These are phyloP conservation scores for Phodopus roborovskii DNA, from an alignment of 2,113 vertebrate genomes.

Conservation along the genomic window DNA sequence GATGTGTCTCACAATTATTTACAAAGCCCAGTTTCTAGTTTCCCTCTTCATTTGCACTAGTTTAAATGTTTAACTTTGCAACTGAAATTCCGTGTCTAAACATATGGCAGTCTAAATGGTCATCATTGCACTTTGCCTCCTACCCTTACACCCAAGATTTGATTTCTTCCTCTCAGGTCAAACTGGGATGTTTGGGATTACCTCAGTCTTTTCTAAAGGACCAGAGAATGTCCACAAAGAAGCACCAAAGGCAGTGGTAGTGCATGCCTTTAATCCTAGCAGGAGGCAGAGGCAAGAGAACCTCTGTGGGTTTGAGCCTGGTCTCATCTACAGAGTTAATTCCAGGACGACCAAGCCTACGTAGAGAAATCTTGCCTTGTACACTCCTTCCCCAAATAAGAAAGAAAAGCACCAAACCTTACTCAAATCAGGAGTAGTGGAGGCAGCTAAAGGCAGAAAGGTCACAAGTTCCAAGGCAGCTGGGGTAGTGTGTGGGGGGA, in stretches of 20 bases:
- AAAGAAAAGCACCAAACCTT: neutral
- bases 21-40: neutral
- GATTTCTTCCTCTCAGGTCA: neutral
- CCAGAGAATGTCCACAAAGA: neutral
- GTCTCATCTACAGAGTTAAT: neutral
- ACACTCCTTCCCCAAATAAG: neutral
- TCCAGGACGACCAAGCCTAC: neutral
- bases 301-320: neutral
- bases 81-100: no score
- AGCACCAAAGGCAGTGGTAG: neutral
- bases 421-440: neutral
- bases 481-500: neutral
- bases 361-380: neutral
- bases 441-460: neutral
- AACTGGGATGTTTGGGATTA: no score
- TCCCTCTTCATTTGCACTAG: neutral
- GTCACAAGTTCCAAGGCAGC: neutral
- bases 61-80: neutral
- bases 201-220: neutral
- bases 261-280: neutral
- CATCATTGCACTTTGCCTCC: accelerated
- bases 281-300: neutral
- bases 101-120: neutral
- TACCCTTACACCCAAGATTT: accelerated
- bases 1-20: neutral